Base-by-base conservation (phyloP, 2,888 invertebrate species). In the Acanthacorydalis orientalis region DNA sequence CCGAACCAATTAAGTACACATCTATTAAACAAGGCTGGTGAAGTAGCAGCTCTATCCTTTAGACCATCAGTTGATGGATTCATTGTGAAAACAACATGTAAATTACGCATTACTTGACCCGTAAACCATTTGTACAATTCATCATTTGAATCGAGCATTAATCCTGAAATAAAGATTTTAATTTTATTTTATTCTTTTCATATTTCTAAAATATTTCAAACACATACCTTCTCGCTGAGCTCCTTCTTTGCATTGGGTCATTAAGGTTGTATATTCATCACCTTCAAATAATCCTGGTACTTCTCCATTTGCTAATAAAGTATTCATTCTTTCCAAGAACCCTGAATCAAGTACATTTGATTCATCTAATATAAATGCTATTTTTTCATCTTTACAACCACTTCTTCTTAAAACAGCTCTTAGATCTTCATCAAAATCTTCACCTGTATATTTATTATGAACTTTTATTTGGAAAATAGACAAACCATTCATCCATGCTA, bases 41-140 rank as follows among this genome's bases (percentile, higher is more conserved):
- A 98, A 0, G 98, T 99, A 9, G 98, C 92, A 1, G 98, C 98
- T 52, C 97, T 78, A 68, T 97, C 97, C 67, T 98, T 96, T 40
- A 99, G 74, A 0, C 97, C 98, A 61, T 98, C 96, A 0, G 95
- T 90, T 1, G 93, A 95, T 8, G 98, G 98, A 70, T 99, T 99
- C 98, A 99, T 99, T 1, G 98, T 99, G 69, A 99, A 99, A 41
- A 99, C 98, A 9, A 99, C 98, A 68, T 99, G 98, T 44, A 99
- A 74, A 66, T 99, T 99, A 52, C 88, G 83, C 92, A 98, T 98
- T 35, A 98, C 96, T 77, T 96, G 88, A 31, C 91, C 90, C 0
- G 98, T 98, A 67, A 98, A 98, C 97, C 98, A 98, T 72, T 98
- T 98, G 69, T 98, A 99, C 9, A 98, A 69, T 65, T 99, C 98